These are phyloP conservation scores for Achatina immaculata DNA, from an alignment of 1,140 invertebrate genomes.

Conservation along the genomic window DNA sequence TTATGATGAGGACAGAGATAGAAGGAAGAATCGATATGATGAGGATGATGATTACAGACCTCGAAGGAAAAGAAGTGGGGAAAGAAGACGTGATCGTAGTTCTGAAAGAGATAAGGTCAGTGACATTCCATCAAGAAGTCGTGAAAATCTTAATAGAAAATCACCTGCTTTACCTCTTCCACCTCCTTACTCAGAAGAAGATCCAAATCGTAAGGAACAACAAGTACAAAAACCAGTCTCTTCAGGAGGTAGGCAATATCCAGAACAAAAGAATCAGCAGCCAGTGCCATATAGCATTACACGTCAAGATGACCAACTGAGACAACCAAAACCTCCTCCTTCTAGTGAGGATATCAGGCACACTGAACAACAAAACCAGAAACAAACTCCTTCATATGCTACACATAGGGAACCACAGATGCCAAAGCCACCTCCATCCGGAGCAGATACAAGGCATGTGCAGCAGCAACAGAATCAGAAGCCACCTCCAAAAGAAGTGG, in stretches of 20 bases:
- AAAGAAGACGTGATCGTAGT: neutral
- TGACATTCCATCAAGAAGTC: conserved; percentile 20
- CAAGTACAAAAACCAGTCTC: neutral
- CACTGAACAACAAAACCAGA: neutral
- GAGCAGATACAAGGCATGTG: neutral
- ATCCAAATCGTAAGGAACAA: neutral
- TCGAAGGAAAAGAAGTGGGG: neutral
- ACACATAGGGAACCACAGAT: neutral
- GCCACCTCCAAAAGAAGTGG: neutral
- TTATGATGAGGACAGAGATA: neutral
- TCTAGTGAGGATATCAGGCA: neutral
- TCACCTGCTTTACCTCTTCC: neutral
- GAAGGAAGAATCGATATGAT: neutral
- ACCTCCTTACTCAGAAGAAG: conserved; percentile 6
- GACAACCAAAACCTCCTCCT: neutral
- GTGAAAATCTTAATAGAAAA: neutral
- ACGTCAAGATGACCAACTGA: too few species aligned
- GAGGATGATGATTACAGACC: conserved; percentile 3
- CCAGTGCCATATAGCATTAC: too few species aligned
- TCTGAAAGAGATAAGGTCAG: neutral
- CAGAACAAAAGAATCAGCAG: neutral
- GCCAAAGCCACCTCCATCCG: neutral
- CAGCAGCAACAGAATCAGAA: neutral
- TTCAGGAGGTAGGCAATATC: neutral
- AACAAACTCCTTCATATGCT: neutral